Evolutionary conservation across 1,140 invertebrate species (phyloP).

Genomic region (Littorina saxatilis): DNA sequence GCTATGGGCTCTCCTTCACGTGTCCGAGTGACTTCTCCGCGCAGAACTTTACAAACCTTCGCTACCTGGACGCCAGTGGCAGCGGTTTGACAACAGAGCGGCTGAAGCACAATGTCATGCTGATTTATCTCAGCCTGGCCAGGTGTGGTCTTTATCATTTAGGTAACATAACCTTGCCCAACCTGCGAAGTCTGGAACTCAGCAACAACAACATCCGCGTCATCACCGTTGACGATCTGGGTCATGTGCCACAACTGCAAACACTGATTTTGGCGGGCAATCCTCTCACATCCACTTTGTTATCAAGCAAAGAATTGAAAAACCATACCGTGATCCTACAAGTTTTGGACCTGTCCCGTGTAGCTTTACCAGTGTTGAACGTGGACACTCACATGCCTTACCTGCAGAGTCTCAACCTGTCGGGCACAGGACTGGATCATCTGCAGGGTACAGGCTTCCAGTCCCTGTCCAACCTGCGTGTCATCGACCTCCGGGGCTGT

Average conservation of each 20-base stretch:
- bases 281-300: neutral
- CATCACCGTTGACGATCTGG: neutral
- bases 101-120: neutral
- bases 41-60: neutral
- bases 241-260: neutral
- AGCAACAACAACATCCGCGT: neutral
- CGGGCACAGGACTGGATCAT: neutral
- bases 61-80: conserved; percentile 5
- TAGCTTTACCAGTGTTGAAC: neutral
- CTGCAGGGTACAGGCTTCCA: too few relatives aligned
- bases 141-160: neutral
- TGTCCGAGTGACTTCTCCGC: neutral
- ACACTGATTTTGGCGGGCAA: neutral
- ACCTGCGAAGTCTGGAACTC: neutral
- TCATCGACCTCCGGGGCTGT: neutral
- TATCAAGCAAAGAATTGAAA: neutral
- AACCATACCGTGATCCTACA: neutral
- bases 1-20: neutral
- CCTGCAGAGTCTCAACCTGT: neutral
- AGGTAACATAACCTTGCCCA: neutral
- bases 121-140: neutral
- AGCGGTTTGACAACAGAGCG: neutral
- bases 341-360: neutral
- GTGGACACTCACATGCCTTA: neutral
- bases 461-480: neutral